Evolutionary conservation across 2,888 invertebrate species (phyloP).

Genomic region (Anthrax anthrax): DNA sequence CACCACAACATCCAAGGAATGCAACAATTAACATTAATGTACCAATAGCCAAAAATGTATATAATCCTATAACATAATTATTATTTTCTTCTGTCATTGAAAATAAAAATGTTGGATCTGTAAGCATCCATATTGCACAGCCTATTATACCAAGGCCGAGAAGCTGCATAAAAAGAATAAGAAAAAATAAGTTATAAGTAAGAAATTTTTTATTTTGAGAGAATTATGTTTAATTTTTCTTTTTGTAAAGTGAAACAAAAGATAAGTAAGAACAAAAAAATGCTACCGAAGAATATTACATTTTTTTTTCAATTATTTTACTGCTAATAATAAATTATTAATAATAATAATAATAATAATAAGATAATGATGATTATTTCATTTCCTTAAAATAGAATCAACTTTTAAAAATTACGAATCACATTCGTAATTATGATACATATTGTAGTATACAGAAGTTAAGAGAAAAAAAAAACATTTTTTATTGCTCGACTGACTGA

Average conservation of each 20-base stretch:
- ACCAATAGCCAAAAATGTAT: conserved; percentile 58
- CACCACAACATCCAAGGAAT: conserved; percentile 72
- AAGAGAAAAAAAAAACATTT: too few species aligned
- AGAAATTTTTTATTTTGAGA: too few species aligned
- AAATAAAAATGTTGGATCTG: conserved; percentile 58
- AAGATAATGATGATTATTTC: too few species aligned
- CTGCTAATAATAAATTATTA: too few species aligned
- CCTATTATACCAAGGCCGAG: conserved; percentile 8
- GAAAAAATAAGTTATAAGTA: not conserved
- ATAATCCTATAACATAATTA: conserved; percentile 49
- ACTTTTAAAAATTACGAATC: too few species aligned
- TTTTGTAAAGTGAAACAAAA: not conserved
- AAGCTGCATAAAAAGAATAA: conserved; percentile 5
- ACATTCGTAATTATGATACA: too few species aligned
- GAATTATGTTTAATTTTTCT: not conserved
- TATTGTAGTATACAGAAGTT: too few species aligned
- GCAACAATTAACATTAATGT: conserved; percentile 58
- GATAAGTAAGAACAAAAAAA: not conserved
- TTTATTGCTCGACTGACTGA: too few species aligned
- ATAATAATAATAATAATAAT: too few species aligned
- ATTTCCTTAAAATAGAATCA: too few species aligned
- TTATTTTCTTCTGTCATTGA: conserved; percentile 43
- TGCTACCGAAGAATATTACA: too few species aligned
- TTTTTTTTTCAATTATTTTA: too few species aligned
- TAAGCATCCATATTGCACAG: conserved; percentile 54